These are phyloP conservation scores for Macroteleia sp. DNA, from an alignment of 2,888 invertebrate genomes.

Conservation along the genomic window DNA sequence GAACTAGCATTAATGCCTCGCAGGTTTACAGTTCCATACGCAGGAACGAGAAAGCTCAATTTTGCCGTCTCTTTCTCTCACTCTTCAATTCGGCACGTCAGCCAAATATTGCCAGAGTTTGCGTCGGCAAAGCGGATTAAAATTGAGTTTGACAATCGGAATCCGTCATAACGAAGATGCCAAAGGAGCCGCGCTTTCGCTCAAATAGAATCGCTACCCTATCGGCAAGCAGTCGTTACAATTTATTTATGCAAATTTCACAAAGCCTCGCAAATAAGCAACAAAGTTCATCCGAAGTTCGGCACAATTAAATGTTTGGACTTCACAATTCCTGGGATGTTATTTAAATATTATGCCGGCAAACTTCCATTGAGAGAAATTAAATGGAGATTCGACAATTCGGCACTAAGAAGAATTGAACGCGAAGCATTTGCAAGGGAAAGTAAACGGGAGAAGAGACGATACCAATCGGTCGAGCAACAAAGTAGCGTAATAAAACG, in stretches of 20 bases:
- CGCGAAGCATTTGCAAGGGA: too few species aligned
- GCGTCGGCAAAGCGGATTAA: slow-evolving; percentile 53
- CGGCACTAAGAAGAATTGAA: too few species aligned
- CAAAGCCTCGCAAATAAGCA: slow-evolving; percentile 26
- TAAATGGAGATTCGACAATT: slow-evolving; percentile 24
- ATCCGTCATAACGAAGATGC: slow-evolving; percentile 39
- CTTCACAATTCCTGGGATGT: background rate
- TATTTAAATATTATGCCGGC: slow-evolving; percentile 30
- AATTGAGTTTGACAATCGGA: slow-evolving; percentile 55
- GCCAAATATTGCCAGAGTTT: slow-evolving; percentile 46
- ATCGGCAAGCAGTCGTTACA: slow-evolving; percentile 40
- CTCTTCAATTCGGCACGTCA: slow-evolving; percentile 2
- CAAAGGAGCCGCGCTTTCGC: slow-evolving; percentile 19
- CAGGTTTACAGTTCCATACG: slow-evolving; percentile 50
- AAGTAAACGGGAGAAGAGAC: too few species aligned
- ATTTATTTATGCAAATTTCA: slow-evolving; percentile 51
- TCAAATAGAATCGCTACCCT: slow-evolving; percentile 1
- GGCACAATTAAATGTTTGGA: slow-evolving; percentile 24
- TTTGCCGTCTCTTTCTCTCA: slow-evolving; percentile 20
- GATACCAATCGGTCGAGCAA: slow-evolving; percentile 17
- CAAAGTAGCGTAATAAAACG: slow-evolving; percentile 46
- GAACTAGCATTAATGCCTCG: slow-evolving; percentile 61
- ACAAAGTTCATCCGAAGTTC: slow-evolving; percentile 32
- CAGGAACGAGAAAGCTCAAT: slow-evolving; percentile 43
- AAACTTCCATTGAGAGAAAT: too few species aligned